Conservation (phyloP, 2,888 invertebrate genomes). For the Steromphala cineraria region DNA sequence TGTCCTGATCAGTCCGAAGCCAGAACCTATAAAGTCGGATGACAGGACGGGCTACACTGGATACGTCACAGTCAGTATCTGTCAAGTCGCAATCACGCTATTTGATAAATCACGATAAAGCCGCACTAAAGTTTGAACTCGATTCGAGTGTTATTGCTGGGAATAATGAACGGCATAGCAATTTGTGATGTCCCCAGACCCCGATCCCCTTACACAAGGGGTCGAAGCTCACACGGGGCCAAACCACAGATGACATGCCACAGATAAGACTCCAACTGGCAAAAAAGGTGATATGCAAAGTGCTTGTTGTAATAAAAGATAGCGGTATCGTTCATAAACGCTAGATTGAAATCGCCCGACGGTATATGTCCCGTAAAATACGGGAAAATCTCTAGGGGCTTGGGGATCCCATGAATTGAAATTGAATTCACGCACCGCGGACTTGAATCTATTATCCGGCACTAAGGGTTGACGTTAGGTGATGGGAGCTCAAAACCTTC, state of each 20-base stretch:
- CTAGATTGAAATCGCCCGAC: slow-evolving; percentile 9
- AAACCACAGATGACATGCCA: slow-evolving; percentile 6
- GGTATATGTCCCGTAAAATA: slow-evolving; percentile 20
- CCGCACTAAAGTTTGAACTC: slow-evolving; percentile 14
- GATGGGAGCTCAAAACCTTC: slow-evolving; percentile 5
- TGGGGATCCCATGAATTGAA: neutral
- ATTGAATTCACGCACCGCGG: slow-evolving; percentile 21
- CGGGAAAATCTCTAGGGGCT: neutral
- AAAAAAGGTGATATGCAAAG: slow-evolving; percentile 15
- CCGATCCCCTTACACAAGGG: neutral
- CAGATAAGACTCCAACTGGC: neutral
- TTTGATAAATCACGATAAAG: slow-evolving; percentile 17
- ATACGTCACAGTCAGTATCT: neutral
- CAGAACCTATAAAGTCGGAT: slow-evolving; percentile 6
- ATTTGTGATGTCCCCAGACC: neutral
- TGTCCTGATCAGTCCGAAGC: slow-evolving; percentile 12
- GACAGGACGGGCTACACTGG: neutral
- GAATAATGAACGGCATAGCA: slow-evolving; percentile 15
- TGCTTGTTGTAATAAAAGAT: slow-evolving; percentile 15
- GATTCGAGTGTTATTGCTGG: slow-evolving; percentile 16
- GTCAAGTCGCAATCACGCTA: slow-evolving; percentile 9
- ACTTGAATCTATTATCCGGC: slow-evolving; percentile 24
- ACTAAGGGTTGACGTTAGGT: neutral
- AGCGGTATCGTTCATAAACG: slow-evolving; percentile 3
- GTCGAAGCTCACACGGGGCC: neutral